These are phyloP conservation scores for Drosophila leonis DNA, from an alignment of 2,888 invertebrate species.

Conservation along the genomic window DNA sequence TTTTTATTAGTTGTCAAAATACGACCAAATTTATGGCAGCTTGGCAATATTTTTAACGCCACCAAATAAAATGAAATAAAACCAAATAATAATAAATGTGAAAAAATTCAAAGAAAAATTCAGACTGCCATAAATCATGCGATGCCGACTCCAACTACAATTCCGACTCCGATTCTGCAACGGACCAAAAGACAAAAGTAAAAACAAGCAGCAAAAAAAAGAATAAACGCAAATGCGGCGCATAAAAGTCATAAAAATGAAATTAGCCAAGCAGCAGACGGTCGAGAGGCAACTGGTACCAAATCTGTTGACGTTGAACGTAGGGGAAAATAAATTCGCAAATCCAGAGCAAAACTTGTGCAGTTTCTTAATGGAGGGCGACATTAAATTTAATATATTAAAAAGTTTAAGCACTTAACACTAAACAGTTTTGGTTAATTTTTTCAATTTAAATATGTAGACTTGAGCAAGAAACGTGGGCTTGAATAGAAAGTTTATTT, in stretches of 20 bases:
- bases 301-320: conserved; percentile 13
- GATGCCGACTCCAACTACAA: conserved; percentile 39
- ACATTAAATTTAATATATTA: conserved; percentile 48
- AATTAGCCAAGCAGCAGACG: conserved; percentile 68
- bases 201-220: conserved; percentile 28
- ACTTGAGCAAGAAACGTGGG: background rate
- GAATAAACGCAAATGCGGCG: conserved; percentile 54
- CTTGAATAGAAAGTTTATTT: background rate
- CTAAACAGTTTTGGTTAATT: conserved; percentile 6
- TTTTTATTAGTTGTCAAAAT: conserved; percentile 80
- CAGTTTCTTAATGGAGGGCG: conserved; percentile 28
- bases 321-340: conserved; percentile 12
- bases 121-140: conserved; percentile 63
- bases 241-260: conserved; percentile 77
- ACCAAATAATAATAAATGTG: conserved; percentile 24
- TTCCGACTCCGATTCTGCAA: conserved; percentile 22
- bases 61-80: conserved; percentile 34
- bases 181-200: conserved; percentile 40
- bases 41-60: conserved; percentile 78
- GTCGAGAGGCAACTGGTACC: conserved; percentile 35
- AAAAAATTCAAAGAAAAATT: conserved; percentile 53
- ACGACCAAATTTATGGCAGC: conserved; percentile 73
- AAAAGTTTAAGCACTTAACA: conserved; percentile 20
- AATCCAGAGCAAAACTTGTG: conserved; percentile 21
- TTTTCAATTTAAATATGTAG: background rate